Conservation (phyloP, 2,888 invertebrate genomes). For the Chaetoderma sp. region DNA sequence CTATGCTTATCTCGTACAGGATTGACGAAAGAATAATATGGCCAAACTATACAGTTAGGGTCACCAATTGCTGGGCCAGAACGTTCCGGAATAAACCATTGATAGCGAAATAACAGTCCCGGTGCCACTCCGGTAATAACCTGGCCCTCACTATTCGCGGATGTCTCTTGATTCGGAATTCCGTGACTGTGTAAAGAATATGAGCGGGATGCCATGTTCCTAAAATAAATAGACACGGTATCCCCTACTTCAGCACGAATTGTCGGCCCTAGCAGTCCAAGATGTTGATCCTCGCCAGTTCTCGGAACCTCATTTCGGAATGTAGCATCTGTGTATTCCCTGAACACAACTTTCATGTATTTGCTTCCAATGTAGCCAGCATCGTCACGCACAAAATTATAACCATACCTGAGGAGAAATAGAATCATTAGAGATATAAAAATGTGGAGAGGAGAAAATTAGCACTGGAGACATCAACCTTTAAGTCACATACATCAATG, state of each 20-base stretch:
- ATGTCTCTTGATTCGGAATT: constrained; percentile 33
- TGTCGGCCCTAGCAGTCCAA: constrained; percentile 24
- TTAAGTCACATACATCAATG: too few relatives aligned
- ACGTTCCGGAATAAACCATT: neutral
- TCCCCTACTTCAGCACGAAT: constrained; percentile 30
- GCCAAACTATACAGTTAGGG: constrained; percentile 20
- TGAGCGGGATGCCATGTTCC: constrained; percentile 29
- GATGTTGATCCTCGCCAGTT: constrained; percentile 2
- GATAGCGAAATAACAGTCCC: constrained; percentile 10
- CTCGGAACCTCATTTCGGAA: constrained; percentile 3
- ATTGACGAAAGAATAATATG: constrained; percentile 27
- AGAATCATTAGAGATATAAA: neutral
- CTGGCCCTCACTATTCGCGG: too few relatives aligned
- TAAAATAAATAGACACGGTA: constrained; percentile 21
- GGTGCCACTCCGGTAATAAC: too few relatives aligned
- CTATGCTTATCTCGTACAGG: constrained; percentile 20
- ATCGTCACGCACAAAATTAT: constrained; percentile 7
- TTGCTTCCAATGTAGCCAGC: constrained; percentile 18
- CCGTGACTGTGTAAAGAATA: constrained; percentile 28
- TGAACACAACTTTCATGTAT: constrained; percentile 27
- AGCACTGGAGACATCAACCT: too few relatives aligned
- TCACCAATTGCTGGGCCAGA: constrained; percentile 18
- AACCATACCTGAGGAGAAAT: constrained; percentile 17
- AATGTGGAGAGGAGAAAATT: neutral
- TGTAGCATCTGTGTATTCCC: constrained; percentile 21